Evolutionary conservation across 2,888 invertebrate species (phyloP), one percentile per base, ranked within the genome.

Genomic region (Chymomyza amoena): DNA sequence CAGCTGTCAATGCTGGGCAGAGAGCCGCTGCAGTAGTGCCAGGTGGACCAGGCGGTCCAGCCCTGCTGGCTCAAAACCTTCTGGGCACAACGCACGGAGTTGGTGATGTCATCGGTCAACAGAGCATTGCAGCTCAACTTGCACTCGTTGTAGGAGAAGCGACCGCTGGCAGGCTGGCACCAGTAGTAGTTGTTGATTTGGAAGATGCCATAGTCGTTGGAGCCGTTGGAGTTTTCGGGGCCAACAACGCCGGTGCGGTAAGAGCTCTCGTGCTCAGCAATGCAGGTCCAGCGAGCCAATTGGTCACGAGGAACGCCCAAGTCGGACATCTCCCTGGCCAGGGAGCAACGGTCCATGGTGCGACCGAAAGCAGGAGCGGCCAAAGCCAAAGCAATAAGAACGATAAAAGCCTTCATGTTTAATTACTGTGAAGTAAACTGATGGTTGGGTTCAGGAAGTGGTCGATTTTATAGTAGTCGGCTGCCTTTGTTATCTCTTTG

Each of bases 161-260:
- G 66, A 6, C 80, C 77, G 32, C 67, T 68, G 10, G 60, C 50
- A 56, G 79, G 76, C 7, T 77, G 64, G 61, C 90, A 90, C 90
- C 90, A 90, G 65, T 79, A 89, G 32, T 71, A 71, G 66, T 84
- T 79, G 70, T 89, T 88, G 18, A 89, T 81, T 72, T 89, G 89
- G 68, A 88, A 89, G 45, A 89, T 75, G 50, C 89, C 89, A 63
- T 79, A 91, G 74, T 91, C 91, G 18, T 77, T 77, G 50, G 90
- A 88, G 0, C 93, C 93, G 71, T 93, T 92, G 0, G 72, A 75
- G 80, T 93, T 93, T 10, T 32, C 15, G 6, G 86, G 90, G 0
- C 93, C 92, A n/a, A 91, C 84, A 6, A 89, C 91, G 50, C 89
- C 74, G 0, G 93, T 93, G 20, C 91, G 90, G 16, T 92, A 86